A percentile compares a stretch with the other conserved stretches of the same genome.
These are phyloP conservation scores for Rosalia funebris DNA, from an alignment of 2,888 invertebrate genomes.

Conservation along the genomic window DNA sequence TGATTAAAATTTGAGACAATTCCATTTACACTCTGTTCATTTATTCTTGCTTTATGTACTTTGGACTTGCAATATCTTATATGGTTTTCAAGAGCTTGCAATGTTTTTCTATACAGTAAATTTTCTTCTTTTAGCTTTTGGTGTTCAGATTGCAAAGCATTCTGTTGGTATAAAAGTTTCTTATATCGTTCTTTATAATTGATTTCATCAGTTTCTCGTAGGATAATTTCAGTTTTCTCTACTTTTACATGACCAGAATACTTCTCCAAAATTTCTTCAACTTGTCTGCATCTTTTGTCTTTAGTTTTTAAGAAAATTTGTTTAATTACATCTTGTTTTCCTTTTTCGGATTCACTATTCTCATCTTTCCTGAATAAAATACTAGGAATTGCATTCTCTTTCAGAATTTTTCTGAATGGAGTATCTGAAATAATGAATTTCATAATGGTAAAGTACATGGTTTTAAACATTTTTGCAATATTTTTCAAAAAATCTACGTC, in stretches of 20 bases:
- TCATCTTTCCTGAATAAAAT: neutral
- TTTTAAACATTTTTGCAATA: no score
- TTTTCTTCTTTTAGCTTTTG: conserved; percentile 9
- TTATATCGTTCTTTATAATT: neutral
- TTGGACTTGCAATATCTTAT: neutral
- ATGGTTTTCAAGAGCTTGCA: neutral
- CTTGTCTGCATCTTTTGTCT: neutral
- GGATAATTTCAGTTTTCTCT: neutral
- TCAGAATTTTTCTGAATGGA: neutral
- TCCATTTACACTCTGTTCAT: neutral
- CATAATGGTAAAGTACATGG: no score
- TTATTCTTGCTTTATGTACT: neutral
- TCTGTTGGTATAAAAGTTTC: conserved; percentile 2
- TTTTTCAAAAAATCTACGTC: no score
- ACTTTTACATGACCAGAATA: neutral
- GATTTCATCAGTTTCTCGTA: neutral
- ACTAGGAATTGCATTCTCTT: neutral
- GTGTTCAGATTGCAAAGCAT: conserved; percentile 33
- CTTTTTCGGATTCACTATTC: neutral
- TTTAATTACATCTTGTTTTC: neutral
- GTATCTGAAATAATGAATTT: neutral
- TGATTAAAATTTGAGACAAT: neutral
- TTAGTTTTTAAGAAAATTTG: neutral
- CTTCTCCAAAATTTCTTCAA: neutral
- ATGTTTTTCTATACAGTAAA: neutral